Evolutionary conservation across 2,113 vertebrate species (phyloP).

Genomic region (Mus pahari): DNA sequence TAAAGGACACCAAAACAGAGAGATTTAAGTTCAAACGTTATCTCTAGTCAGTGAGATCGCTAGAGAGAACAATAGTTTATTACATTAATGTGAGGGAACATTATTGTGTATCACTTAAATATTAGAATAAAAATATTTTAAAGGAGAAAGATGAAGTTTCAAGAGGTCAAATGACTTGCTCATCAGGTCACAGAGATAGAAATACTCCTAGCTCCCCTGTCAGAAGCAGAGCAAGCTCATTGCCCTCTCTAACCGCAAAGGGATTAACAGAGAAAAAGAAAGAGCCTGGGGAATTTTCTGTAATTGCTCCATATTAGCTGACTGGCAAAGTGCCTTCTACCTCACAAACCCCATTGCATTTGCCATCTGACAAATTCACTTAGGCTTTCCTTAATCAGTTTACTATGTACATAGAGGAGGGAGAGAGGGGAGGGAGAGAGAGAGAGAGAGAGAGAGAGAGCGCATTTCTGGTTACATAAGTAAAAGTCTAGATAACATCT

Average conservation of each 20-base stretch:
- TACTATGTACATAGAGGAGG: conserved; percentile 6
- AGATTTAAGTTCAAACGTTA: background rate
- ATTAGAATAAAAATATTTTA: background rate
- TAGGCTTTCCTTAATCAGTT: conserved; percentile 30
- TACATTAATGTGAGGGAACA: background rate
- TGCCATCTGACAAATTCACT: conserved; percentile 52
- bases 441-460: background rate
- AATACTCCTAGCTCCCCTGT: background rate
- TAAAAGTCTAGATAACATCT: conserved; percentile 4
- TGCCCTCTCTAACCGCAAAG: conserved; percentile 2
- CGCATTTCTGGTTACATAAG: background rate
- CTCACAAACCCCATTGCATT: conserved; percentile 57
- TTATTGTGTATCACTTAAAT: background rate
- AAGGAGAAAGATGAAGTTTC: background rate
- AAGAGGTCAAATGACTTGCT: conserved; percentile 10
- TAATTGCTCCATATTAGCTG: conserved; percentile 53
- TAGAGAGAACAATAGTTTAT: background rate
- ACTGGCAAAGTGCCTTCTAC: conserved; percentile 55
- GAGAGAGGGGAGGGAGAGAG: background rate
- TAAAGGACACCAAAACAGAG: background rate
- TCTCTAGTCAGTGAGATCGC: background rate
- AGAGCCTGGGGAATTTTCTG: conserved; percentile 7
- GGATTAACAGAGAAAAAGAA: conserved; percentile 22
- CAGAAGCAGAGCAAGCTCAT: conserved; percentile 5
- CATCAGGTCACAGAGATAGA: background rate